Base-by-base conservation (phyloP, 2,797 vertebrate genomes). In the Sus cebifrons region DNA sequence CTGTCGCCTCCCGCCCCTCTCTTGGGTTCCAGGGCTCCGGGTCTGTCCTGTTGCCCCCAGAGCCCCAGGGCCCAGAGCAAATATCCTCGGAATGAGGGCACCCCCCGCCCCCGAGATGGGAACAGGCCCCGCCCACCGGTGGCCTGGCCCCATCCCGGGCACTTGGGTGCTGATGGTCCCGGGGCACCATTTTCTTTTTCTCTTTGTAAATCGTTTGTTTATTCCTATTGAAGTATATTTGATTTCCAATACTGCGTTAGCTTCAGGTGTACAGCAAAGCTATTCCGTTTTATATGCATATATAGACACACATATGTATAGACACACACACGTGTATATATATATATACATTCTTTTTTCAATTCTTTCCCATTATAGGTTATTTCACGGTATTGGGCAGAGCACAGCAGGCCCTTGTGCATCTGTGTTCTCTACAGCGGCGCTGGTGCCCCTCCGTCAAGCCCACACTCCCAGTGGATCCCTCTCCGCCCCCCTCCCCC, bases 61-160 rank as follows among this genome's bases (percentile, higher is more conserved):
- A 17, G 8, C 32, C 64, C 49, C 15, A 17, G 64, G 29, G 7
- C 9, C 21, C 25, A 23, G 20, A 40, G 54, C 29, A 0, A 1
- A 5, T 6, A 2, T 1, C 36, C 15, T 0, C 62, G 0, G 9
- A 8, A 6, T 1, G 10, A 52, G 32, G 12, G 11, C 2, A 12
- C 0, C 2, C 0, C 0, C 1, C 0, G n/a, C 2, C 0, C 0
- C 1, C 1, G n/a, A 25, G 3, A 3, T 21, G 11, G 70, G 13
- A 15, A 1, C 13, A 10, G 3, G 25, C 16, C 44, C 1, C 2
- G 4, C 68, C 84, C 6, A 5, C 54, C 1, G 9, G 17, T 1
- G 73, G 32, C 86, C 20, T 29, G 1, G 18, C 75, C 36, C 3
- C 9, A 27, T 32, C 56, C 1, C 0, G 36, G 18, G 25, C 58